Evolutionary conservation across 2,113 vertebrate genomes (phyloP).

Genomic region (Eptesicus fuscus): DNA sequence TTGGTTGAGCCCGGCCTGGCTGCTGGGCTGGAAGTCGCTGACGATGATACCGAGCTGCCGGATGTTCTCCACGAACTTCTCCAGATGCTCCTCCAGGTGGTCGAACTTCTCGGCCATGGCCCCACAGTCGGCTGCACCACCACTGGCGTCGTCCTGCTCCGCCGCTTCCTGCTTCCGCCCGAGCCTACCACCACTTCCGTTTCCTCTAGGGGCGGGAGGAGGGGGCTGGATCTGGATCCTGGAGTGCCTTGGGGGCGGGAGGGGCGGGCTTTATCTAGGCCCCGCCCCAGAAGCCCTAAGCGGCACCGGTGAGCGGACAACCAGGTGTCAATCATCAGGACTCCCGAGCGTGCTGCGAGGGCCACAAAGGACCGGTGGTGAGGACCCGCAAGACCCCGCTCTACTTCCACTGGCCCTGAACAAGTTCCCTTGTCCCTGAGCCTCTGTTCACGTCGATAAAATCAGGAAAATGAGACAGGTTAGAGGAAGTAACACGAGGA

Average conservation of each 20-base stretch:
- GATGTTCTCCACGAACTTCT: constrained; percentile 99
- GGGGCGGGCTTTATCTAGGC: not conserved
- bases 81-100: constrained; percentile 95
- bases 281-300: not conserved
- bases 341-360: fast-evolving
- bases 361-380: not conserved
- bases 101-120: constrained; percentile 97
- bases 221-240: fast-evolving
- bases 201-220: fast-evolving
- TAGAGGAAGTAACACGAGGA: not conserved
- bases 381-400: too few relatives aligned
- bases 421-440: not conserved
- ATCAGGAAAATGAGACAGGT: not conserved
- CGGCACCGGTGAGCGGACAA: fast-evolving
- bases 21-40: constrained; percentile 98
- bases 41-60: constrained; percentile 98
- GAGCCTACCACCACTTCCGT: not conserved
- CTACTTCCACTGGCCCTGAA: not conserved
- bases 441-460: not conserved
- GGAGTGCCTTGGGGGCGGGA: not conserved
- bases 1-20: constrained; percentile 96
- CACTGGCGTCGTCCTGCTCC: fast-evolving
- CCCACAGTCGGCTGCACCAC: fast-evolving
- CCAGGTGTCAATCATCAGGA: fast-evolving
- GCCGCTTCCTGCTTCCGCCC: constrained; percentile 59